These are phyloP conservation scores for Neostethus bicornis DNA, from an alignment of 2,797 vertebrate species.

Conservation along the genomic window DNA sequence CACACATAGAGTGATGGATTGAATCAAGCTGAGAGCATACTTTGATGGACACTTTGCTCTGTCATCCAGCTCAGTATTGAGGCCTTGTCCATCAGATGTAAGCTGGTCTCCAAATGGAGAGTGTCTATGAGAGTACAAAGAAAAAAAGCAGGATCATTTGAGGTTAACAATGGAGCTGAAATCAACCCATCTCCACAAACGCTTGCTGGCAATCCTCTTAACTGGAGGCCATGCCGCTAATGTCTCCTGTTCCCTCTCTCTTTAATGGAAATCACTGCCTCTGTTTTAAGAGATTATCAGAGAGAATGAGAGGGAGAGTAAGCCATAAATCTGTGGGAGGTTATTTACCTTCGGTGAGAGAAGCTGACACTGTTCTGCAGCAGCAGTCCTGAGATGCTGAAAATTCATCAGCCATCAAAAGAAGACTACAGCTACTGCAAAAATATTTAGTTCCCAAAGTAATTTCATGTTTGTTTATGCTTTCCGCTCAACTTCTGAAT, in stretches of 20 bases:
- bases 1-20: constrained; percentile 19
- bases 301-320: constrained; percentile 11
- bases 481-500: constrained; percentile 32
- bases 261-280: constrained; percentile 58
- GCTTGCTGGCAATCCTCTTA: constrained; percentile 68
- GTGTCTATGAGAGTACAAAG: constrained; percentile 37
- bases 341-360: constrained; percentile 61
- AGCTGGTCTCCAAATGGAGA: constrained; percentile 43
- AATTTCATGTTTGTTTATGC: constrained; percentile 29
- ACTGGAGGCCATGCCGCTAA: constrained; percentile 47
- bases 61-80: constrained; percentile 46
- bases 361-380: constrained; percentile 27
- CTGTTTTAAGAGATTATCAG: constrained; percentile 66
- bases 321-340: constrained; percentile 53
- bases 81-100: constrained; percentile 49
- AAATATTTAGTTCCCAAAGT: constrained; percentile 19
- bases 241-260: constrained; percentile 42
- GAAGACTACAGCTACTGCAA: background rate
- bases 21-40: constrained; percentile 14
- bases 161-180: constrained; percentile 38
- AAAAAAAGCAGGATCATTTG: constrained; percentile 33
- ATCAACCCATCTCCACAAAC: constrained; percentile 18
- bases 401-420: constrained; percentile 28
- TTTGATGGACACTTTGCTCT: constrained; percentile 38
- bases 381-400: constrained; percentile 20